phyloP scores from a whole-genome alignment of 2,797 vertebrate species.

The Acanthurus leucopareius region DNA sequence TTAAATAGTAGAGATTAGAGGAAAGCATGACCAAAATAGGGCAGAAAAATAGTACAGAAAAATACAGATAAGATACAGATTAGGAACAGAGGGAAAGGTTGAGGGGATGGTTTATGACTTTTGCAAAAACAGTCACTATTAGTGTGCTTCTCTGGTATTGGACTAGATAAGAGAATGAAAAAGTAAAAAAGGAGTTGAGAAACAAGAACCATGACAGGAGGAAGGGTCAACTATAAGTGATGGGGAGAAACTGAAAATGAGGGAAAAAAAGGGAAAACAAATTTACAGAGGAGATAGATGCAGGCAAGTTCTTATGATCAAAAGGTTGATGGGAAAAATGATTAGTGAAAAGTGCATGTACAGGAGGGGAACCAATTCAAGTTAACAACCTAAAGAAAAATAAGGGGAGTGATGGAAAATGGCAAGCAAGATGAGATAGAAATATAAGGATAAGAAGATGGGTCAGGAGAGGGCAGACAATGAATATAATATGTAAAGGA shows the following conservation, averaged over 20 bases:
- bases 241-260: background rate
- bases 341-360: conserved; percentile 30
- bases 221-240: background rate
- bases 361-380: conserved; percentile 31
- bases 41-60: conserved; percentile 12
- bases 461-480: conserved; percentile 2
- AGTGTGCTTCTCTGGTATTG: conserved; percentile 29
- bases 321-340: conserved; percentile 18
- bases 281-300: conserved; percentile 15
- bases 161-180: conserved; percentile 33
- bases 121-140: conserved; percentile 28
- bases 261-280: conserved; percentile 4
- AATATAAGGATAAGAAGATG: conserved; percentile 8
- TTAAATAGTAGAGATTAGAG: conserved; percentile 18
- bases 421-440: background rate
- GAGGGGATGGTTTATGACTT: conserved; percentile 37
- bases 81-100: conserved; percentile 33
- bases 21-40: conserved; percentile 20
- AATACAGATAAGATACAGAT: conserved; percentile 41
- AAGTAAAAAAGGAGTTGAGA: conserved; percentile 18
- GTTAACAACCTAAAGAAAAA: conserved; percentile 21
- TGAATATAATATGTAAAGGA: conserved; percentile 22
- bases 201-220: conserved; percentile 17
- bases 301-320: conserved; percentile 14
- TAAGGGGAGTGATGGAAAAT: background rate